phyloP scores from a whole-genome alignment of 2,113 vertebrate genomes.

The Microtus ochrogaster region DNA sequence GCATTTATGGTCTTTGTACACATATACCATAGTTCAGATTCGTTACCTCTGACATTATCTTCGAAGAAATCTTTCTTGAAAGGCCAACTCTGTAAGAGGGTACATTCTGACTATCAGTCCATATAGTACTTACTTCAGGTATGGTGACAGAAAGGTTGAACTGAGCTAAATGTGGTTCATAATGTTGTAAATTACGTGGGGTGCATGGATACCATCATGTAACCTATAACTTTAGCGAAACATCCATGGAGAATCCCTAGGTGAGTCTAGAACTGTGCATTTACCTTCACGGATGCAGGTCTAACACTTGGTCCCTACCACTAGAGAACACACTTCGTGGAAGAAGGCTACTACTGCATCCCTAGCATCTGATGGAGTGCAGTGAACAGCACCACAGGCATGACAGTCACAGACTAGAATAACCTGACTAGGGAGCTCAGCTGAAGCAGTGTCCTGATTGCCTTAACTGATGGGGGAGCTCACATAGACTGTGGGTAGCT shows the following conservation, averaged over 20 bases:
- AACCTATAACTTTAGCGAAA: not conserved
- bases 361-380: not conserved
- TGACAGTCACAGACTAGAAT: not conserved
- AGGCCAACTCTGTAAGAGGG: not conserved
- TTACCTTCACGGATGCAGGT: not conserved
- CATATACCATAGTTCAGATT: not conserved
- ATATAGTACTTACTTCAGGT: not conserved
- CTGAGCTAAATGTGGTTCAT: not conserved
- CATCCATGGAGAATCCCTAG: not conserved
- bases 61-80: not conserved
- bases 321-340: not conserved
- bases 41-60: not conserved
- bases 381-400: not conserved
- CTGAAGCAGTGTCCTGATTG: not conserved
- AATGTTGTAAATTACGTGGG: not conserved
- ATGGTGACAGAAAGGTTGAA: not conserved
- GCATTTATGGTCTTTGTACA: not conserved
- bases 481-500: not conserved
- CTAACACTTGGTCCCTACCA: not conserved
- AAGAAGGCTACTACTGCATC: not conserved
- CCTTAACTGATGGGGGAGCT: not conserved
- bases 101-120: not conserved
- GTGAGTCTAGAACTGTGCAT: not conserved
- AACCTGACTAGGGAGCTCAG: not conserved
- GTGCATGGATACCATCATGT: not conserved